phyloP scores from a whole-genome alignment of 53 echinoderm and acorn worm genomes.

The Stichopus horrens region DNA sequence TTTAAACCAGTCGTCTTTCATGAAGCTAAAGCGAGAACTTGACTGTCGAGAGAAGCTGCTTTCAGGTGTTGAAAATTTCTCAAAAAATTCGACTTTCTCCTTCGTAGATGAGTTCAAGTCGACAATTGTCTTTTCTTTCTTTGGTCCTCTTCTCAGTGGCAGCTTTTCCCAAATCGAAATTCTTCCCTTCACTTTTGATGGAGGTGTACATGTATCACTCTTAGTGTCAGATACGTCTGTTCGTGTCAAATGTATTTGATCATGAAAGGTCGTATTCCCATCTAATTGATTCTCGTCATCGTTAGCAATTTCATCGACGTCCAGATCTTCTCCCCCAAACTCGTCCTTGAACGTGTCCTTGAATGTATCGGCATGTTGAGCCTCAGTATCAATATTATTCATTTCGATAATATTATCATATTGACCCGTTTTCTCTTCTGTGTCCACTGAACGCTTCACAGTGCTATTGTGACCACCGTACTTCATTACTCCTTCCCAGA shows the following conservation, averaged over 20 bases:
- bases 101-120: constrained; percentile 24
- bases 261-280: neutral
- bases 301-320: neutral
- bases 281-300: neutral
- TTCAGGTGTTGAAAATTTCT: constrained; percentile 8
- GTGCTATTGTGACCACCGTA: neutral
- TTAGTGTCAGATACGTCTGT: neutral
- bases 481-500: constrained; percentile 35
- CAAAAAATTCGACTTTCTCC: constrained; percentile 38
- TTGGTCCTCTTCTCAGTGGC: neutral
- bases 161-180: constrained; percentile 42
- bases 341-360: neutral
- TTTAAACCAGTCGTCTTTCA: constrained; percentile 35
- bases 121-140: neutral
- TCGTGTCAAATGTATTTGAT: neutral
- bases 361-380: neutral
- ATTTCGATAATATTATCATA: neutral
- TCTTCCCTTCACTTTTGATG: constrained; percentile 10
- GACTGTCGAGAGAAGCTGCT: neutral
- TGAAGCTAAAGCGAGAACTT: constrained; percentile 33
- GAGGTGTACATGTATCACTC: neutral
- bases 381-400: neutral
- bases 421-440: neutral
- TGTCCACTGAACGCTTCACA: neutral
- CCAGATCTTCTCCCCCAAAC: neutral